Conservation (phyloP, 2,113 vertebrate genomes). For the Chunga burmeisteri region DNA sequence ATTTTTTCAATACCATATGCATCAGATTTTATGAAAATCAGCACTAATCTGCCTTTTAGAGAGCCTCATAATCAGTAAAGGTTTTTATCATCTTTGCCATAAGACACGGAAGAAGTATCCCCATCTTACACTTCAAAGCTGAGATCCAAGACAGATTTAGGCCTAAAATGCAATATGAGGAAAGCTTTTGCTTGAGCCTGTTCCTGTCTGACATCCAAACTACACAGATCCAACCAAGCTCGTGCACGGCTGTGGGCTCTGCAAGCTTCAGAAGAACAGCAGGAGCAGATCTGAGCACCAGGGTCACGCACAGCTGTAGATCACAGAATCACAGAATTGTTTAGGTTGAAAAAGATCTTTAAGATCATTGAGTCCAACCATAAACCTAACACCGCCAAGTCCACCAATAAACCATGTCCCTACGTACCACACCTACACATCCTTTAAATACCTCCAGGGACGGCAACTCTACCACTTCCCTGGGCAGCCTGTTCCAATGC, state of each 20-base stretch:
- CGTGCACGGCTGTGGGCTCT: fast-evolving
- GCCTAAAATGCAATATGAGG: not conserved
- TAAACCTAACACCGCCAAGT: not conserved
- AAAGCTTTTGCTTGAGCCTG: not conserved
- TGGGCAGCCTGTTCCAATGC: not conserved
- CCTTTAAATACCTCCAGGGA: not conserved
- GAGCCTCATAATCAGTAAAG: not conserved
- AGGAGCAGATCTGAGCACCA: not conserved
- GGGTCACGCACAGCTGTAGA: not conserved
- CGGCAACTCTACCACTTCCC: not conserved
- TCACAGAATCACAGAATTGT: not conserved
- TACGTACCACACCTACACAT: fast-evolving
- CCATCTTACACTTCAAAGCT: not conserved
- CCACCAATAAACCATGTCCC: not conserved
- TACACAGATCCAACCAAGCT: not conserved
- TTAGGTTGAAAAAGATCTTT: not conserved
- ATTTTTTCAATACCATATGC: not conserved
- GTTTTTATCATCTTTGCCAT: not conserved
- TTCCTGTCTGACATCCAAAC: not conserved
- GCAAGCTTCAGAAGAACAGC: not conserved
- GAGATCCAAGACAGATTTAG: not conserved
- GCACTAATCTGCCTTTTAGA: not conserved
- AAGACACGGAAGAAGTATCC: not conserved
- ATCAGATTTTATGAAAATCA: not conserved
- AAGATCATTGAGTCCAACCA: not conserved